Percentiles rank a stretch among this genome's conserved stretches.
phyloP scores from a whole-genome alignment of 2,888 invertebrate genomes.

The Caenorhabditis auriculariae region DNA sequence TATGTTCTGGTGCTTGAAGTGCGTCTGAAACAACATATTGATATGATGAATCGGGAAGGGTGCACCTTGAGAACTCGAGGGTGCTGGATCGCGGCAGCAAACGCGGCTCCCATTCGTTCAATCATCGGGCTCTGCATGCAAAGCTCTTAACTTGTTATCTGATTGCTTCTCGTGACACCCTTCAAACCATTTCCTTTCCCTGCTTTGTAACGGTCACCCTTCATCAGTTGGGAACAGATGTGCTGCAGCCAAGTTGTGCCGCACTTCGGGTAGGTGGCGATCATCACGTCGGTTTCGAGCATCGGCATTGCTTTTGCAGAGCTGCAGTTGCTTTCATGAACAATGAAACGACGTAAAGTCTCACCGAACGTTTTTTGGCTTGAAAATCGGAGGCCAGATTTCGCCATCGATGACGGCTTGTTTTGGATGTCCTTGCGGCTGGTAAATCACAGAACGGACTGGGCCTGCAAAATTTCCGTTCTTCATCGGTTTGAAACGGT shows the following conservation, averaged over 20 bases:
- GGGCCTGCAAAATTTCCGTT: conserved; percentile 23
- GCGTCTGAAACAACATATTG: conserved; percentile 29
- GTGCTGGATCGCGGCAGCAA: conserved; percentile 44
- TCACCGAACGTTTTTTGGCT: conserved; percentile 51
- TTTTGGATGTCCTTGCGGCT: conserved; percentile 54
- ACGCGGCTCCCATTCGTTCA: conserved; percentile 59
- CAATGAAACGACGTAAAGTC: background rate
- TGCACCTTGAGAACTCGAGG: conserved; percentile 55
- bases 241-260: conserved; percentile 63
- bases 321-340: conserved; percentile 23
- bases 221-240: conserved; percentile 57
- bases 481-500: background rate
- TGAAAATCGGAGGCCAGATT: conserved; percentile 62
- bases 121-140: conserved; percentile 61
- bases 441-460: conserved; percentile 43
- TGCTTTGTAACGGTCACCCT: conserved; percentile 31
- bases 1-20: conserved; percentile 54
- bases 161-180: background rate
- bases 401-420: conserved; percentile 60
- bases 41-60: background rate
- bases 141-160: conserved; percentile 44
- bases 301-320: conserved; percentile 52
- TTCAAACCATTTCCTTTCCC: conserved; percentile 39
- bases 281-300: conserved; percentile 56
- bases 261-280: conserved; percentile 63